Evolutionary conservation across 2,797 vertebrate genomes (phyloP).

Genomic region (Gymnodraco acuticeps): DNA sequence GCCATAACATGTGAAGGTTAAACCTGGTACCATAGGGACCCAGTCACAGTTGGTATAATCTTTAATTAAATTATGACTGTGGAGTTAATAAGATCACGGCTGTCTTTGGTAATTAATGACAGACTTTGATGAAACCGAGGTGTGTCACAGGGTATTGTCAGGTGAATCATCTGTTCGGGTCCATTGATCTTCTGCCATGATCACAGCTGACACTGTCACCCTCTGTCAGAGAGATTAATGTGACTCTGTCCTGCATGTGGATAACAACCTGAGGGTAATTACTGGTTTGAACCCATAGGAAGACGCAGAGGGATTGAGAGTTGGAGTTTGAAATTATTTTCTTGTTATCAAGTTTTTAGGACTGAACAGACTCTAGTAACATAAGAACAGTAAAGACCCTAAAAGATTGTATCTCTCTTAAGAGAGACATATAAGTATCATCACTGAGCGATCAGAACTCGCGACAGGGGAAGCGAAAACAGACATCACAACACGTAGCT

Average conservation of each 20-base stretch:
- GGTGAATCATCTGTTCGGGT: conserved; percentile 42
- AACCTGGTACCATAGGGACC: neutral
- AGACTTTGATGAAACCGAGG: conserved; percentile 4
- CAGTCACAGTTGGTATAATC: conserved; percentile 7
- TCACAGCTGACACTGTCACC: conserved; percentile 22
- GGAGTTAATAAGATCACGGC: conserved; percentile 27
- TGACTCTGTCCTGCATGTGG: neutral
- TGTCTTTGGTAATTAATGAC: conserved; percentile 39
- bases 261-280: neutral
- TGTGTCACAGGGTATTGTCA: conserved; percentile 12
- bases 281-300: neutral
- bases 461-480: too few relatives aligned
- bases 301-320: neutral
- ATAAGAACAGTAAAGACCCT: too few relatives aligned
- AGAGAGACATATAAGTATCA: too few relatives aligned
- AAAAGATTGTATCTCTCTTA: too few relatives aligned
- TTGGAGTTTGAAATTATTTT: neutral
- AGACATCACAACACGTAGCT: too few relatives aligned
- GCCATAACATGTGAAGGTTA: neutral
- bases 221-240: conserved; percentile 34
- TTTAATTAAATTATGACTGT: conserved; percentile 20
- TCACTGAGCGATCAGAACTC: too few relatives aligned
- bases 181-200: conserved; percentile 25
- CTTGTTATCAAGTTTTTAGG: neutral
- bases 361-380: too few relatives aligned